Percentiles rank a stretch among this genome's conserved stretches.
Conservation (phyloP, 1,140 invertebrate species). For the Panagrolaimus sp. region DNA sequence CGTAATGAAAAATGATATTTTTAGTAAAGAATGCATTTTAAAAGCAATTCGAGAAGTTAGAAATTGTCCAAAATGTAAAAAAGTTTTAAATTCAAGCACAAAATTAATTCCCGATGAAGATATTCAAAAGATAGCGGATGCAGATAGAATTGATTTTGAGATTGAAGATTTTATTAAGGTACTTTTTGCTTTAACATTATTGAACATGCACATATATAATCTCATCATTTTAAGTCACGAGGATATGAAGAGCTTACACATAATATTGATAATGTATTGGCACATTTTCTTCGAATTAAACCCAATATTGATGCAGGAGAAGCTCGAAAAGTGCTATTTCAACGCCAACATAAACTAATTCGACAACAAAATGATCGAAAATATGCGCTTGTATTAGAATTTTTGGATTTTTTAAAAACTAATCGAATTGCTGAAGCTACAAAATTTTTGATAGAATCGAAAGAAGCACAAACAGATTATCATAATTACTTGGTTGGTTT, state of each 20-base stretch:
- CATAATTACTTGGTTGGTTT: background rate
- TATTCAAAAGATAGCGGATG: background rate
- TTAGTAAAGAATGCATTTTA: conserved; percentile 68
- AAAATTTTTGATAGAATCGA: background rate
- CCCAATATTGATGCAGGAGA: background rate
- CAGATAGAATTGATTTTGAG: background rate
- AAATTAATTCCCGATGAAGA: conserved; percentile 65
- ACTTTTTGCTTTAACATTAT: background rate
- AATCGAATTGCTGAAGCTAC: background rate
- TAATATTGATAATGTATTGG: background rate
- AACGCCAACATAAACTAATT: background rate
- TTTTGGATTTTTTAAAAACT: background rate
- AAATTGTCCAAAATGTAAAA: conserved; percentile 67
- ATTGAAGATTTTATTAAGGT: background rate
- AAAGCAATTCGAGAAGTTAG: conserved; percentile 72
- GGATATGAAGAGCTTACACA: background rate
- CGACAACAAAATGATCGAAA: background rate
- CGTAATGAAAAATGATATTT: conserved; percentile 32
- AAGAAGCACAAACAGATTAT: background rate
- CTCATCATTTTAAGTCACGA: conserved; percentile 5
- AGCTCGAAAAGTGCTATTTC: background rate
- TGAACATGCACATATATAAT: too few relatives aligned
- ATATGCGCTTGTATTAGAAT: background rate
- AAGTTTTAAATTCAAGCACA: conserved; percentile 23
- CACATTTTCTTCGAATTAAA: background rate